A percentile compares a stretch with the other conserved stretches of the same genome.
Conservation (phyloP, 2,797 vertebrate genomes). For the Arnoldichthys spilopterus region DNA sequence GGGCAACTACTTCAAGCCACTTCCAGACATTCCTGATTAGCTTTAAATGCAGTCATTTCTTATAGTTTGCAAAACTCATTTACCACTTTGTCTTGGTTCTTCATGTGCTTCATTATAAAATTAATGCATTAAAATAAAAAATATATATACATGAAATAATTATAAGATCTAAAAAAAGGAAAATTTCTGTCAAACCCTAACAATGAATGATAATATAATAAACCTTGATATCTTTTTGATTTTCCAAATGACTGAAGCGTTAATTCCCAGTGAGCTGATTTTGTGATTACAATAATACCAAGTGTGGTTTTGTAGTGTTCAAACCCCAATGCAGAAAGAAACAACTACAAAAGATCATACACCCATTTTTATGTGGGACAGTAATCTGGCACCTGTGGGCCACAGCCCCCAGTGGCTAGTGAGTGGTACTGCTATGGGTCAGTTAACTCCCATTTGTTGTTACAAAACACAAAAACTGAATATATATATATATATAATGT, state of each 20-base stretch:
- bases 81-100: neutral
- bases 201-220: neutral
- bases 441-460: no score
- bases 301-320: neutral
- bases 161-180: no score
- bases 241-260: constrained; percentile 1
- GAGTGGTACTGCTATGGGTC: no score
- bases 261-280: constrained; percentile 1
- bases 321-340: neutral
- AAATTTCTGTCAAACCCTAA: neutral
- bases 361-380: neutral
- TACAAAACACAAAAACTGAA: no score
- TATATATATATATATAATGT: no score
- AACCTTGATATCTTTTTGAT: neutral
- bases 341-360: neutral
- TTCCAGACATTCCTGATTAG: neutral
- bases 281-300: neutral
- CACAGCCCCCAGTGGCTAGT: no score
- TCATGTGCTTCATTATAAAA: neutral
- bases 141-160: no score
- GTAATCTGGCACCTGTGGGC: no score
- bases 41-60: neutral
- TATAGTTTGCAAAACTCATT: neutral
- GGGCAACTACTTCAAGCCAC: neutral
- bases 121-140: neutral